Percentiles rank a stretch among this genome's conserved stretches.
phyloP scores from a whole-genome alignment of 1,140 invertebrate genomes.

The Saccostrea glomerata region DNA sequence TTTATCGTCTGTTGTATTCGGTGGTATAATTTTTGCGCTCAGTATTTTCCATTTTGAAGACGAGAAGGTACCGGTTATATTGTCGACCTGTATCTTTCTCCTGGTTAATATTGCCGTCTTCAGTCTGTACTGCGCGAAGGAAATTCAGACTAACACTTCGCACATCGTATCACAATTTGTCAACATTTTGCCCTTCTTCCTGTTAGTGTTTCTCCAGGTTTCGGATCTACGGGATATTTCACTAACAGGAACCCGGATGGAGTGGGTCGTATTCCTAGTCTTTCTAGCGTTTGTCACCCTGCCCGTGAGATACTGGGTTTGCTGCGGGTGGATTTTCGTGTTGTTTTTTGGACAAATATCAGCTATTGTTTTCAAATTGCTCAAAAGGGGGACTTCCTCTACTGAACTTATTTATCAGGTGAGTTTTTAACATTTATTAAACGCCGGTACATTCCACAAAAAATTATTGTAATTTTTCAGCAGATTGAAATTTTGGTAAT shows the following conservation, averaged over 20 bases:
- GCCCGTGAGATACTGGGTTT: neutral
- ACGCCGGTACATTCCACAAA: no score
- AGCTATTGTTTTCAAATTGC: neutral
- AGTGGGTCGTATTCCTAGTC: neutral
- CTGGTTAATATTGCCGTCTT: neutral
- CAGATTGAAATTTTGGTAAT: no score
- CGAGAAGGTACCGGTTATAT: neutral
- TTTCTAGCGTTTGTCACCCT: slow-evolving; percentile 12
- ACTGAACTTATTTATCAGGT: neutral
- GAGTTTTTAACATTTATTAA: neutral
- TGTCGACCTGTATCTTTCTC: neutral
- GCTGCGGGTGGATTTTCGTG: neutral
- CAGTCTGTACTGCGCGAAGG: neutral
- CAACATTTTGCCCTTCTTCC: neutral
- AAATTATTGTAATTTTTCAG: no score
- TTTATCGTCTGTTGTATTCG: neutral
- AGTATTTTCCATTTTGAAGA: slow-evolving; percentile 13
- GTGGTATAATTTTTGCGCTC: neutral
- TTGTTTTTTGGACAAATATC: slow-evolving; percentile 2
- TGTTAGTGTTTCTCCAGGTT: neutral
- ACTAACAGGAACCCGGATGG: neutral
- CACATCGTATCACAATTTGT: slow-evolving; percentile 2
- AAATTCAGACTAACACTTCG: slow-evolving; percentile 3
- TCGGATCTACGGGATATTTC: neutral
- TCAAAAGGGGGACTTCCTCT: neutral